Evolutionary conservation across 2,888 invertebrate species (phyloP), one percentile per base, ranked within the genome.

Genomic region (Cerastoderma edule): DNA sequence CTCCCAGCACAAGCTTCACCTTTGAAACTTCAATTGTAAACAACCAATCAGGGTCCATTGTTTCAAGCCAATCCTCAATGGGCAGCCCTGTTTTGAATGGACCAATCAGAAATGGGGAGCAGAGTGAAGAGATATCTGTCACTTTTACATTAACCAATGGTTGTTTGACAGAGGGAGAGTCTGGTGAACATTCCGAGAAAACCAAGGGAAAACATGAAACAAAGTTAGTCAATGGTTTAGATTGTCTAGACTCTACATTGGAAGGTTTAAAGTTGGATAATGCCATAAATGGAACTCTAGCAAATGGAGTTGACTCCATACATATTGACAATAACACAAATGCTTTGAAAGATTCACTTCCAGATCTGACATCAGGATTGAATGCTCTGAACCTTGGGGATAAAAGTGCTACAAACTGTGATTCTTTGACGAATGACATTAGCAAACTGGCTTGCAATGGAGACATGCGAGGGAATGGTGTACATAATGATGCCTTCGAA

Each of bases 81-180:
- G 66, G 39, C 50, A n/a, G 46, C 24, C 66, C 66, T 22, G 32
- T 54, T 60, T 22, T 46, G 35, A 73, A 72, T 70, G 73, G 70
- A 69, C 72, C 60, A 53, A 35, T 63, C 6, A 60, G 48, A 39
- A 60, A 39, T 30, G 30, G 53, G 32, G 48, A 35, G 22, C 67
- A 63, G 24, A 46, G 54, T 35, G 67, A 64, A 27, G 72, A 72
- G 44, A n/a, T 72, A n/a, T 28, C 48, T 66, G 72, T 76, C 4
- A 68, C 48, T 22, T 72, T 69, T 65, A 72, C 76, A 35, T 64
- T 76, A 33, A 44, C 65, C 16, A 76, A 76, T 69, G 76, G 76
- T 50, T 66, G 60, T 60, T 56, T 76, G 10, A 64, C 44, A 8
- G 72, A 72, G 53, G 60, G 33, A 24, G 46, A 44, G 16, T 19